phyloP scores from a whole-genome alignment of 2,113 vertebrate genomes.

The Spilogale gracilis region DNA sequence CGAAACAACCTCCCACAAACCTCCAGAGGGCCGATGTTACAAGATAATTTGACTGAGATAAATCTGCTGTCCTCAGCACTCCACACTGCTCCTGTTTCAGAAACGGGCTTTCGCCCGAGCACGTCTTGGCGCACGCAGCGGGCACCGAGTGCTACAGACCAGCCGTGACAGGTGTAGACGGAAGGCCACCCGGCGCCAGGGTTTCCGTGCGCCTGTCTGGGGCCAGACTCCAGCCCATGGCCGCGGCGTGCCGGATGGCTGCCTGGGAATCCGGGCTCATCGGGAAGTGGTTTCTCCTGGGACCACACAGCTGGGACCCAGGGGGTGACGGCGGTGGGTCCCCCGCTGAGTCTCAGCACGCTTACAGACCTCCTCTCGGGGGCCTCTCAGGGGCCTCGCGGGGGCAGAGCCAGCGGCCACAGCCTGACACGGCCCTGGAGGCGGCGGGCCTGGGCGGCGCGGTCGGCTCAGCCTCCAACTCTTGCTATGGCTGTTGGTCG shows the following conservation, averaged over 20 bases:
- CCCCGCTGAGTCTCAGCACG: not conserved
- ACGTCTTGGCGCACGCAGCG: not conserved
- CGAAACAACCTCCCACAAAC: not conserved
- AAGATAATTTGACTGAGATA: no score
- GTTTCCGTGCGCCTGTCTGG: not conserved
- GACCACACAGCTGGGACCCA: not conserved
- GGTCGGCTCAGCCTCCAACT: not conserved
- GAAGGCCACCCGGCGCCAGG: rapidly evolving
- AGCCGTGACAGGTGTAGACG: not conserved
- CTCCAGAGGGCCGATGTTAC: not conserved
- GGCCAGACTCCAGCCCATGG: rapidly evolving
- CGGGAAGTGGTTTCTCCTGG: not conserved
- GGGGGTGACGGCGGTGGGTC: not conserved
- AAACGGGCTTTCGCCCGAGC: no score
- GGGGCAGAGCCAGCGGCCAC: no score
- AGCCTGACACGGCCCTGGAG: not conserved
- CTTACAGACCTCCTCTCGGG: not conserved
- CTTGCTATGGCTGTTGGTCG: not conserved
- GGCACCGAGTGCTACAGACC: no score
- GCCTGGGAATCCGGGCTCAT: not conserved
- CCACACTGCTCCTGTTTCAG: not conserved
- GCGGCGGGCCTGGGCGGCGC: not conserved
- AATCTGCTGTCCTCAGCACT: not conserved
- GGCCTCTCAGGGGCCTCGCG: no score
- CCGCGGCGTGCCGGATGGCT: not conserved